A percentile compares a stretch with the other conserved stretches of the same genome.
Evolutionary conservation across 1,140 invertebrate genomes (phyloP).

Genomic region (Metaphire vulgaris): DNA sequence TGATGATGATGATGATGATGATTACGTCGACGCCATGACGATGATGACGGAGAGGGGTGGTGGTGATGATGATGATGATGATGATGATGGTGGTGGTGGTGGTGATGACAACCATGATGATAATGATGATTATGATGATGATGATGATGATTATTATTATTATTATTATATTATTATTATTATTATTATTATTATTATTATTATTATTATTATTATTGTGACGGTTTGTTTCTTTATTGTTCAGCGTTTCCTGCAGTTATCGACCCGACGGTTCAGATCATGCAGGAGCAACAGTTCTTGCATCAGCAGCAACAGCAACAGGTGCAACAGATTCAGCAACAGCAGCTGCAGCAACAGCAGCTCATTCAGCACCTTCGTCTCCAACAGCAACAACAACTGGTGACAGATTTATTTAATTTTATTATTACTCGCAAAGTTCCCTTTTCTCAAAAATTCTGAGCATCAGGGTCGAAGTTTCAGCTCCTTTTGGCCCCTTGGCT

Average conservation of each 20-base stretch:
- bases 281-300: not conserved
- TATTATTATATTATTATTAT: too few species aligned
- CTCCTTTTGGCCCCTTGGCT: not conserved
- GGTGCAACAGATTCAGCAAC: not conserved
- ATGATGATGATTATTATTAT: not conserved
- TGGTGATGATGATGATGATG: conserved; percentile 1
- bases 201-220: too few species aligned
- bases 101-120: not conserved
- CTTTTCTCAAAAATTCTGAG: not conserved
- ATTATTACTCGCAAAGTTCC: not conserved
- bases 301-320: not conserved
- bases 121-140: not conserved
- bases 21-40: too few species aligned
- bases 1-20: conserved; percentile 2
- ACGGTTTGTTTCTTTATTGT: too few species aligned
- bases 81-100: not conserved
- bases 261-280: not conserved
- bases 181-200: too few species aligned
- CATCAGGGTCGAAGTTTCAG: not conserved
- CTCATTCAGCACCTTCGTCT: not conserved
- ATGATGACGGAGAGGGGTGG: not conserved
- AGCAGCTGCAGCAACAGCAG: not conserved
- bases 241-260: not conserved
- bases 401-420: not conserved
- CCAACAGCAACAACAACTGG: not conserved